phyloP scores from a whole-genome alignment of 2,888 invertebrate genomes.

The Polyommatus iphigenia region DNA sequence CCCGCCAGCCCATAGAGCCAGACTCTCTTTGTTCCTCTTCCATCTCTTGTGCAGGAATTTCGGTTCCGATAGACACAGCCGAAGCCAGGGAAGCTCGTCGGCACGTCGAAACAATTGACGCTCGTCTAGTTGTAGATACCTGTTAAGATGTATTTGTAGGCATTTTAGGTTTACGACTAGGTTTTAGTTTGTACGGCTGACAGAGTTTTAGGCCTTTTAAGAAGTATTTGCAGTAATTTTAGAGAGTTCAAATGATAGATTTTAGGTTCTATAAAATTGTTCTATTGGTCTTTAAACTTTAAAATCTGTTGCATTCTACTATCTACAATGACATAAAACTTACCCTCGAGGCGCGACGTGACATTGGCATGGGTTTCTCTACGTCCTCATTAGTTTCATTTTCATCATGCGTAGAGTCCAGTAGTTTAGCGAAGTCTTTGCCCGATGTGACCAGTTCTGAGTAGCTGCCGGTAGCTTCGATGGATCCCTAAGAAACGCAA shows the following conservation, averaged over 20 bases:
- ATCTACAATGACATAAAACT: conserved; percentile 38
- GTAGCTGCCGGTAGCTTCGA: conserved; percentile 81
- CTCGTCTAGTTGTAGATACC: conserved; percentile 70
- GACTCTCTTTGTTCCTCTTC: conserved; percentile 82
- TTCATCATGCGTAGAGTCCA: conserved; percentile 72
- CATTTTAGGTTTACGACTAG: background rate
- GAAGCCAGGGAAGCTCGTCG: conserved; percentile 60
- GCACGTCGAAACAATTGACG: conserved; percentile 58
- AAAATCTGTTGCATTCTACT: too few species aligned
- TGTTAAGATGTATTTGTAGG: conserved; percentile 40
- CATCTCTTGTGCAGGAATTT: conserved; percentile 75
- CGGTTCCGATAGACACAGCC: conserved; percentile 68
- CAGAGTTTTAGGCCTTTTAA: too few species aligned
- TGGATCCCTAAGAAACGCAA: conserved; percentile 64
- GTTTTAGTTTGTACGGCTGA: too few species aligned
- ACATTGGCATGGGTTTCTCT: conserved; percentile 60
- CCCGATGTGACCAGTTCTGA: conserved; percentile 78
- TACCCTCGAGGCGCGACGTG: conserved; percentile 69
- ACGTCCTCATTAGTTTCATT: conserved; percentile 59
- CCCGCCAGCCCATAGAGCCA: conserved; percentile 83
- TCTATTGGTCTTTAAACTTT: too few species aligned
- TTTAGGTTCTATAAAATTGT: too few species aligned
- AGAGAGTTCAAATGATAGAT: too few species aligned
- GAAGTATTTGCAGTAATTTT: too few species aligned
- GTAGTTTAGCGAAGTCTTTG: conserved; percentile 81